A percentile compares a stretch with the other conserved stretches of the same genome.
Conservation (phyloP, 2,113 vertebrate genomes). For the Ciconia boyciana region DNA sequence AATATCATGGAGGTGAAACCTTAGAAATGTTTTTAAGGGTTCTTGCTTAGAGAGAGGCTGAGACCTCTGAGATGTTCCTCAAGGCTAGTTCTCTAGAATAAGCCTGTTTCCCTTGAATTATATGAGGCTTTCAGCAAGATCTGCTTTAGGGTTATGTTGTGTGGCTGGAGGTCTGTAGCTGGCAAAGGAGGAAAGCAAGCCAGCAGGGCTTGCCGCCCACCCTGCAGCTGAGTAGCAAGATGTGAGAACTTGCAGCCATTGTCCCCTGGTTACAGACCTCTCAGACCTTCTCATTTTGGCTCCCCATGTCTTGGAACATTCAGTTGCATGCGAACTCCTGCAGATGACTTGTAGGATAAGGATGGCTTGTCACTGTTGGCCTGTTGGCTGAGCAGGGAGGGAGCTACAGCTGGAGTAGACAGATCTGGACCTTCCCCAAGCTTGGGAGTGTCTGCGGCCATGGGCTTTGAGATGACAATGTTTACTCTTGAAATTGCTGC, state of each 20-base stretch:
- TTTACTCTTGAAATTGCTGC: not conserved
- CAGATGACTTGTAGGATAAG: too few relatives aligned
- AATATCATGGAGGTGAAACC: not conserved
- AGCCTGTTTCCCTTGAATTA: not conserved
- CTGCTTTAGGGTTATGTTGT: fast-evolving
- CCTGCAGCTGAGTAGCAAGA: not conserved
- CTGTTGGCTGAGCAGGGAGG: fast-evolving
- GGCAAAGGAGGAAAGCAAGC: not conserved
- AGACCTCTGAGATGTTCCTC: not conserved
- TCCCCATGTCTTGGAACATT: not conserved
- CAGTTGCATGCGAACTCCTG: not conserved
- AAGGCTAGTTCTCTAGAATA: not conserved
- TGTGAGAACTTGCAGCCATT: not conserved
- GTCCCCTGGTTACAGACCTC: not conserved
- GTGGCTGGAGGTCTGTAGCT: not conserved
- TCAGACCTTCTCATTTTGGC: not conserved
- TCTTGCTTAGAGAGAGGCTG: not conserved
- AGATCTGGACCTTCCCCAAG: not conserved
- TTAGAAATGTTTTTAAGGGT: not conserved
- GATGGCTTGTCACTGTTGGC: not conserved
- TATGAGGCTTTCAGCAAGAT: not conserved
- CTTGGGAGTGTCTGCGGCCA: not conserved
- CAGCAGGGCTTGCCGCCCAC: not conserved
- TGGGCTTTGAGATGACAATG: fast-evolving
- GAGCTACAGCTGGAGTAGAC: not conserved